phyloP scores from a whole-genome alignment of 2,113 vertebrate genomes.

The Brienomyrus brachyistius region DNA sequence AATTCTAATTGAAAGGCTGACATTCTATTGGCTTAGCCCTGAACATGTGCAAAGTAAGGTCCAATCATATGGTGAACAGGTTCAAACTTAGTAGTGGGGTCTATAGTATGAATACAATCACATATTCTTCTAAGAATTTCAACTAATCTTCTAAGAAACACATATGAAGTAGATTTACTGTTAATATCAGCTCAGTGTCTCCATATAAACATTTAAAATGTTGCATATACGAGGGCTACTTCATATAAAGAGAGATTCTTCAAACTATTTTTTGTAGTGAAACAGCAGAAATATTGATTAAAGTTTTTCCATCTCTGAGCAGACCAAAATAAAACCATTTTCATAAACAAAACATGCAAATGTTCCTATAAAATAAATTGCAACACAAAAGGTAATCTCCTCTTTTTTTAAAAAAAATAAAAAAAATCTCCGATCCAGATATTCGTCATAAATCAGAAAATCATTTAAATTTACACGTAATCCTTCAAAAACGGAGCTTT shows the following conservation, averaged over 20 bases:
- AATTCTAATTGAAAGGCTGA: not conserved
- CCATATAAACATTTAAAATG: not conserved
- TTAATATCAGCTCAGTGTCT: not conserved
- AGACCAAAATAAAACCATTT: not conserved
- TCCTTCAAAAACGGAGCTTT: not conserved
- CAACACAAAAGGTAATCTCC: not conserved
- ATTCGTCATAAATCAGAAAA: not conserved
- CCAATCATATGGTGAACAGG: not conserved
- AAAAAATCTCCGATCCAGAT: not conserved
- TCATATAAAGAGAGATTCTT: not conserved
- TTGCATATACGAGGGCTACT: not conserved
- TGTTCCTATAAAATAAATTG: not conserved
- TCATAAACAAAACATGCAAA: conserved; percentile 6
- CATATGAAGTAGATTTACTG: not conserved
- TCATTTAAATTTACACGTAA: not conserved
- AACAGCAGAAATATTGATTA: not conserved
- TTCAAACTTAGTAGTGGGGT: not conserved
- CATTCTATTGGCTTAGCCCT: not conserved
- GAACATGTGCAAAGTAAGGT: not conserved
- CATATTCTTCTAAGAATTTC: not conserved
- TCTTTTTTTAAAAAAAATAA: not conserved
- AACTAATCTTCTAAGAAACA: not conserved
- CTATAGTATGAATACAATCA: not conserved
- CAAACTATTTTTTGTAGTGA: not conserved
- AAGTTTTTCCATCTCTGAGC: not conserved